These are phyloP conservation scores for Epinotia bilunana DNA, from an alignment of 2,888 invertebrate species.

Conservation along the genomic window DNA sequence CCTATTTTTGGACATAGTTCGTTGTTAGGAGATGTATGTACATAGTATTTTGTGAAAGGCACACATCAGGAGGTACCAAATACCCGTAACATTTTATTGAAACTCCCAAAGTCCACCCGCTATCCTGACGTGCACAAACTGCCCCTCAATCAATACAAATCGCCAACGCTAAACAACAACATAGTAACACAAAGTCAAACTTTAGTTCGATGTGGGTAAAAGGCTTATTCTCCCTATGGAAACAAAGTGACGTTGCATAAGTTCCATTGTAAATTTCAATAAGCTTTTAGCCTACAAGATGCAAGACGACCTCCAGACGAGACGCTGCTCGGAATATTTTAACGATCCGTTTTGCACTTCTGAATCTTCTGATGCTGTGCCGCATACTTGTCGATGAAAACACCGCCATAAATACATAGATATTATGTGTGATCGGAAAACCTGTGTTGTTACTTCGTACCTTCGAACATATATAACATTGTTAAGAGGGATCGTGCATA, in stretches of 20 bases:
- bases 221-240: background rate
- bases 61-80: too few relatives aligned
- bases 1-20: too few relatives aligned
- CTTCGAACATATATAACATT: too few relatives aligned
- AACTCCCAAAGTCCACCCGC: too few relatives aligned
- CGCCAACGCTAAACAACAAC: background rate
- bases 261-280: constrained; percentile 2
- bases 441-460: background rate
- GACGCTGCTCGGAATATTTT: constrained; percentile 16
- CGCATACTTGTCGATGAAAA: constrained; percentile 3
- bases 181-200: background rate
- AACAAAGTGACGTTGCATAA: constrained; percentile 15
- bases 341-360: constrained; percentile 9
- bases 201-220: background rate
- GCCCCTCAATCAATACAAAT: too few relatives aligned
- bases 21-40: too few relatives aligned
- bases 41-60: too few relatives aligned
- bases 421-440: too few relatives aligned
- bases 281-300: constrained; percentile 16
- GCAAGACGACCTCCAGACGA: background rate
- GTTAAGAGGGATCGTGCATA: too few relatives aligned
- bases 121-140: too few relatives aligned
- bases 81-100: too few relatives aligned
- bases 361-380: constrained; percentile 9
- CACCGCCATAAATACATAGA: background rate